Conservation (phyloP, 2,113 vertebrate genomes). For the Lycocorax pyrrhopterus region DNA sequence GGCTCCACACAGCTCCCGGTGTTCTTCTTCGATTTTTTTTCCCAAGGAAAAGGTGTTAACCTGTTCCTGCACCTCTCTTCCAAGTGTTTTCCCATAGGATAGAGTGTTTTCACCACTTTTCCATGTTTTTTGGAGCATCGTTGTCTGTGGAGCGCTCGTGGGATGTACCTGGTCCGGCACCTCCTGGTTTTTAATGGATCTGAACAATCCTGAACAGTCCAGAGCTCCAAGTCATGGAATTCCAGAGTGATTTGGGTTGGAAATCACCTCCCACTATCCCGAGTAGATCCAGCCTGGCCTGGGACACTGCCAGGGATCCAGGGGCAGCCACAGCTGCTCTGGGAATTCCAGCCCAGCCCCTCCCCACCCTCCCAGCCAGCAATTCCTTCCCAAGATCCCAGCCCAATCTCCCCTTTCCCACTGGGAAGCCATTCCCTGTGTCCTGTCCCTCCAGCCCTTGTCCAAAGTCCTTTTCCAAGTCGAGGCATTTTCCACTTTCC, state of each 20-base stretch:
- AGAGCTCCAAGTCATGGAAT: neutral
- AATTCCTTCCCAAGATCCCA: neutral
- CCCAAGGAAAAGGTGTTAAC: neutral
- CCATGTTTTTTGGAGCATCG: accelerated
- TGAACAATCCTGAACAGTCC: neutral
- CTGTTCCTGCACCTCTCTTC: neutral
- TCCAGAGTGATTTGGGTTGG: neutral
- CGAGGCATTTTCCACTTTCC: neutral
- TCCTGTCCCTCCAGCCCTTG: neutral
- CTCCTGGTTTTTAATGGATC: neutral
- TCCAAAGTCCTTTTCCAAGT: no score
- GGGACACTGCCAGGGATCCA: neutral
- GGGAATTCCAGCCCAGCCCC: neutral
- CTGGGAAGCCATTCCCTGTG: neutral
- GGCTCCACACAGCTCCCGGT: neutral
- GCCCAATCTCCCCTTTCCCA: neutral
- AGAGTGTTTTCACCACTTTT: neutral
- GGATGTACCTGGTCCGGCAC: accelerated
- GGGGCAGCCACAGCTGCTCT: neutral
- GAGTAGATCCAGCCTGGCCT: neutral
- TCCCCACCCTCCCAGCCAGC: neutral
- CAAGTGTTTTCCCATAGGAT: neutral
- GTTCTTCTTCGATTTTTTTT: neutral
- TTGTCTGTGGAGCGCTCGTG: accelerated
- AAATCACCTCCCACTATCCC: accelerated